Conservation (phyloP, 2,888 invertebrate species). For the Acleris holmiana region DNA sequence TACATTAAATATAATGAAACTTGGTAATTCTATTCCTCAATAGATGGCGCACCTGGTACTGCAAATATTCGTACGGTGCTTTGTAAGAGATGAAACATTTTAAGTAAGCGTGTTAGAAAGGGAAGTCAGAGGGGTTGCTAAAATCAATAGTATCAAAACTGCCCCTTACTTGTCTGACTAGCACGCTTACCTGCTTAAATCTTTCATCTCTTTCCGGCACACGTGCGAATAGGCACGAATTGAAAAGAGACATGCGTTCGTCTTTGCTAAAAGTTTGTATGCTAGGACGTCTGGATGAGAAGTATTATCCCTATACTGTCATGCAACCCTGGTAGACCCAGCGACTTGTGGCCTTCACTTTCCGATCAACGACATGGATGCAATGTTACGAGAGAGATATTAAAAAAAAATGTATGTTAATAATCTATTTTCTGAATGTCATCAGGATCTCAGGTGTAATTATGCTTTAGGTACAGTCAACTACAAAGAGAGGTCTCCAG, state of each 20-base stretch:
- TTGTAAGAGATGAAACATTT: no score
- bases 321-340: constrained; percentile 18
- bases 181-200: background rate
- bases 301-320: background rate
- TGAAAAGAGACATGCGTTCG: background rate
- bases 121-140: no score
- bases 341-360: constrained; percentile 10
- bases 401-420: no score
- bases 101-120: no score
- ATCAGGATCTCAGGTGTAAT: no score
- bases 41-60: constrained; percentile 44
- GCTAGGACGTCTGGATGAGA: background rate
- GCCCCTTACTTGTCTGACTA: background rate
- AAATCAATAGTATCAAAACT: no score
- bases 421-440: no score
- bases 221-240: background rate
- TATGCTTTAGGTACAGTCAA: no score
- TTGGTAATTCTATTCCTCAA: constrained; percentile 37
- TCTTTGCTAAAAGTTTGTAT: background rate
- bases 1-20: background rate
- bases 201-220: background rate
- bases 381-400: no score
- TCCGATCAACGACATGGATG: no score
- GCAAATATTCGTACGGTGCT: no score
- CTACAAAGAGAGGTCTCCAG: no score